phyloP scores from a whole-genome alignment of 2,888 invertebrate species.

The Apotomis capreana region DNA sequence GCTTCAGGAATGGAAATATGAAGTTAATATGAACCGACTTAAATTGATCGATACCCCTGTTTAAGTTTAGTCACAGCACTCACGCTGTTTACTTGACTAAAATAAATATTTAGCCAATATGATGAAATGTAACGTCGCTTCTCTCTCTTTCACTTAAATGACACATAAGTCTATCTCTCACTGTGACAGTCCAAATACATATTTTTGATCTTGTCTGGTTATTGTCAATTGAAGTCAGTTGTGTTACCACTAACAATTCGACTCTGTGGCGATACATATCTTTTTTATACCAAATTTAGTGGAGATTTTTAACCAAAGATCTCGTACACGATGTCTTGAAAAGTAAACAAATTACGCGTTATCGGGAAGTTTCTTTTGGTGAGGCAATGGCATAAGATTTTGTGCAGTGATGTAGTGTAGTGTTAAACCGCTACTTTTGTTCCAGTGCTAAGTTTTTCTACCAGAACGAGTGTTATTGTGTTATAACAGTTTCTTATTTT shows the following conservation, averaged over 20 bases:
- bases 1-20: background rate
- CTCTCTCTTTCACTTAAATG: background rate
- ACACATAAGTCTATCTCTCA: constrained; percentile 8
- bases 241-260: constrained; percentile 19
- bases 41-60: background rate
- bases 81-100: constrained; percentile 2
- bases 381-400: constrained; percentile 48
- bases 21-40: background rate
- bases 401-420: constrained; percentile 20
- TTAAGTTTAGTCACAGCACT: constrained; percentile 1
- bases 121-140: background rate
- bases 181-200: constrained; percentile 2
- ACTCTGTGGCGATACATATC: constrained; percentile 30
- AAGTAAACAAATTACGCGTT: constrained; percentile 54
- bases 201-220: constrained; percentile 43
- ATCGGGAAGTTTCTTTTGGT: constrained; percentile 59
- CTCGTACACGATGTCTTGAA: constrained; percentile 62
- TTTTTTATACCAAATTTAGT: constrained; percentile 34
- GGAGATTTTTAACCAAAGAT: constrained; percentile 50
- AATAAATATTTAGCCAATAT: background rate
- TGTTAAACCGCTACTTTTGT: constrained; percentile 30
- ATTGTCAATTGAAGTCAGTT: constrained; percentile 30
- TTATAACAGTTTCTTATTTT: constrained; percentile 52
- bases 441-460: constrained; percentile 54
- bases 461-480: constrained; percentile 51